Conservation (phyloP, 2,888 invertebrate species). For the Fabriciana adippe region DNA sequence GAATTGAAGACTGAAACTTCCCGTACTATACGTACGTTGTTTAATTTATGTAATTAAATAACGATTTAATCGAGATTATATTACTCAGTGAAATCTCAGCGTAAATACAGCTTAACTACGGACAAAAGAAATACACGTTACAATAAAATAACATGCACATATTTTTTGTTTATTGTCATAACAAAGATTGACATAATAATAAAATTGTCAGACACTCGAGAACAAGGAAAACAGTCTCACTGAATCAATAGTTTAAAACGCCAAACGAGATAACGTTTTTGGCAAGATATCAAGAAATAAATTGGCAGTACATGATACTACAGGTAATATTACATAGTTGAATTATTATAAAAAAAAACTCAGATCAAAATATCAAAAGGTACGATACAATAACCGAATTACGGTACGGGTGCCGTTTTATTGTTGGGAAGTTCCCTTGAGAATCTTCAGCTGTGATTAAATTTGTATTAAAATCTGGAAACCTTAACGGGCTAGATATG, state of each 20-base stretch:
- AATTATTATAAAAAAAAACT: background rate
- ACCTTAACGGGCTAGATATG: too few relatives aligned
- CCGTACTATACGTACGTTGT: too few relatives aligned
- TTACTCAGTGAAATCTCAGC: too few relatives aligned
- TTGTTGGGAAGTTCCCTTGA: constrained; percentile 1
- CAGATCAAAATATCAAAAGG: background rate
- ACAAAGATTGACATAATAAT: constrained; percentile 21
- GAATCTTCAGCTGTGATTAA: constrained; percentile 4
- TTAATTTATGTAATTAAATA: too few relatives aligned
- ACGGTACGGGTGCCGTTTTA: background rate
- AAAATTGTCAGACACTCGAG: constrained; percentile 11
- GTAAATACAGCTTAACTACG: background rate
- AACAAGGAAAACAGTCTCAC: constrained; percentile 20
- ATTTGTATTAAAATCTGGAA: constrained; percentile 2
- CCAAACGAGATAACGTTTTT: constrained; percentile 30
- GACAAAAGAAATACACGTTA: background rate
- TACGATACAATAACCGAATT: constrained; percentile 8
- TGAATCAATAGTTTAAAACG: constrained; percentile 31
- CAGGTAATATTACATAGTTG: constrained; percentile 18
- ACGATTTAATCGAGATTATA: too few relatives aligned
- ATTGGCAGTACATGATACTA: constrained; percentile 25
- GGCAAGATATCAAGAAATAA: constrained; percentile 34
- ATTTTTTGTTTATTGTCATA: constrained; percentile 3
- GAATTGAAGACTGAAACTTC: too few relatives aligned
- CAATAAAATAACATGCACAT: background rate